phyloP scores from a whole-genome alignment of 1,140 invertebrate genomes.

The Cotesia chilonis region DNA sequence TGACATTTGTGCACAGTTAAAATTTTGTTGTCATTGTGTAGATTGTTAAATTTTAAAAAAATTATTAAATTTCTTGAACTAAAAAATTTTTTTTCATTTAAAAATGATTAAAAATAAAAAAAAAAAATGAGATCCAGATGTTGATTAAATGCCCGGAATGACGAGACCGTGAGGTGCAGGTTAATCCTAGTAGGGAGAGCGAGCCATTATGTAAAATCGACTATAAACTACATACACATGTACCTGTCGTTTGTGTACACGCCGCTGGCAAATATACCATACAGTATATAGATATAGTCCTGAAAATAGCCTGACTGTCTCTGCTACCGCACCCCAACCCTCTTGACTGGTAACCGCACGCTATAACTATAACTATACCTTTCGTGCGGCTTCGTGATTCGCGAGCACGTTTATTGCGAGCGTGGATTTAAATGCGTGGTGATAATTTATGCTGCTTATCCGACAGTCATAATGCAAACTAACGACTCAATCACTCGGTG shows the following conservation, averaged over 20 bases:
- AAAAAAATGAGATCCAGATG: not conserved
- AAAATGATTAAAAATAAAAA: too few species aligned
- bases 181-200: not conserved
- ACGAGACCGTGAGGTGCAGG: not conserved
- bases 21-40: too few species aligned
- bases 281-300: too few species aligned
- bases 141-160: constrained; percentile 3
- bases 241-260: constrained; percentile 13
- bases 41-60: too few species aligned
- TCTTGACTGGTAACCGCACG: too few species aligned
- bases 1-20: not conserved
- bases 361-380: too few species aligned
- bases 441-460: constrained; percentile 20
- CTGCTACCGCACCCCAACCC: not conserved
- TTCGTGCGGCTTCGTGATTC: constrained; percentile 22
- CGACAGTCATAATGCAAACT: constrained; percentile 10
- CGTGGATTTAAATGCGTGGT: constrained; percentile 19
- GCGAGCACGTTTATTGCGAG: constrained; percentile 23
- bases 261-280: not conserved
- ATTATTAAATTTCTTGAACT: too few species aligned
- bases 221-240: constrained; percentile 21
- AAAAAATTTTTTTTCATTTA: too few species aligned
- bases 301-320: constrained; percentile 22
- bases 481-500: constrained; percentile 17
- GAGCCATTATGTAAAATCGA: constrained; percentile 31